Evolutionary conservation across 2,888 invertebrate species (phyloP), one percentile per base, ranked within the genome.

Genomic region (Aspidapion aeneum): DNA sequence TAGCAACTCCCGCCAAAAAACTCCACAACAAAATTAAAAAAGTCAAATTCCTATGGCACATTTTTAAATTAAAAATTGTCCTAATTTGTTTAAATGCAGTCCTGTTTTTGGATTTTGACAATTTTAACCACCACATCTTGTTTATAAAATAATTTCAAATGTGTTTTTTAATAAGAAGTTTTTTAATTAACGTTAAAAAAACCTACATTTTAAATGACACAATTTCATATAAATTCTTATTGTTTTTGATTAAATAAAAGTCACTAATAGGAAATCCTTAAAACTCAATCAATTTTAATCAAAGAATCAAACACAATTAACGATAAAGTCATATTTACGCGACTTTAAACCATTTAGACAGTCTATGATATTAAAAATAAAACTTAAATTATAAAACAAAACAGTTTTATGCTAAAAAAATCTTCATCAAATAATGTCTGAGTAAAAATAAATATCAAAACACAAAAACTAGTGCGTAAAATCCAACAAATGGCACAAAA

Each of bases 1-100:
- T 73, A 66, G 74, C 69, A 5, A 65, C 51, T n/a, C 63, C 62
- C 54, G 67, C 59, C 63, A 68, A n/a, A 21, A 67, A 64, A 12
- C 35, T 7, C 35, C 35, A 35, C 35, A 3, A 35, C 5, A 35
- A 35, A 3, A 35, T 35, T 7, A 35, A 3, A 35, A 35, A 35
- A 35, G 12, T 35, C 35, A 35, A 35, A 12, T 35, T 35, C 35
- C 35, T 35, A 35, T 35, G 35, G 35, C 35, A 35, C 35, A 35
- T 35, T 35, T 12, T 35, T 7, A 35, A 35, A 35, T 35, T 35
- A 7, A 35, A 35, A 35, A 35, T 12, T 35, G 35, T 35, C 35
- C 35, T 35, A 7, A 35, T 35, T 7, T 35, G 5, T 3, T 35
- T 35, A 35, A 35, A 7, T 7, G 12, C 5, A 35, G 35, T 35